These are phyloP conservation scores for Oryzias melastigma DNA, from an alignment of 2,113 vertebrate genomes.

Conservation along the genomic window DNA sequence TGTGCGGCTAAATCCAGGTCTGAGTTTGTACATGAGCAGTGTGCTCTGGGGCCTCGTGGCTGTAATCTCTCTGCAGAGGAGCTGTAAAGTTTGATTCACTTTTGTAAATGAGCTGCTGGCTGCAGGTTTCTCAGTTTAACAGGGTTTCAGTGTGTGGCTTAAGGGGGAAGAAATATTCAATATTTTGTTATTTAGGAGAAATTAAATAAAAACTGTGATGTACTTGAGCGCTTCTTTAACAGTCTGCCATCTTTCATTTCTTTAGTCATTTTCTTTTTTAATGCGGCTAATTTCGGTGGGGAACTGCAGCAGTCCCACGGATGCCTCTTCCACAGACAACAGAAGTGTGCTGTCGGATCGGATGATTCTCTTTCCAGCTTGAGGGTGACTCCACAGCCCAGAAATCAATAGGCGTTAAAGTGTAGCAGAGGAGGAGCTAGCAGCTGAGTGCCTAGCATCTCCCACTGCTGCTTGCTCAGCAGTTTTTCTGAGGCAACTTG, in stretches of 20 bases:
- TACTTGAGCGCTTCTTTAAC: neutral
- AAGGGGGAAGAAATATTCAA: neutral
- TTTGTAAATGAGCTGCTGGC: no score
- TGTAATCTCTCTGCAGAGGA: slow-evolving; percentile 17
- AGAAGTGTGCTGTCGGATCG: slow-evolving; percentile 8
- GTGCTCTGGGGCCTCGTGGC: slow-evolving; percentile 6
- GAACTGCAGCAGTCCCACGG: no score
- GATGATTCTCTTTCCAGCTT: slow-evolving; percentile 25
- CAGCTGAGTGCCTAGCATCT: slow-evolving; percentile 43
- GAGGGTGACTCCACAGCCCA: slow-evolving; percentile 37
- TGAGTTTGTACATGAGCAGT: neutral
- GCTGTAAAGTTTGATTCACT: neutral
- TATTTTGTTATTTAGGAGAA: no score
- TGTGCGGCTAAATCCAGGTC: neutral
- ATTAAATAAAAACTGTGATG: neutral
- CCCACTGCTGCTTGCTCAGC: slow-evolving; percentile 59
- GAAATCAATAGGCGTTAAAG: slow-evolving; percentile 67
- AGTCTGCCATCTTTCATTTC: neutral
- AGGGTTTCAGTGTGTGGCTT: slow-evolving; percentile 12
- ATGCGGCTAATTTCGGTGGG: no score
- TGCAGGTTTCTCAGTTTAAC: neutral
- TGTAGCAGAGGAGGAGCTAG: slow-evolving; percentile 31
- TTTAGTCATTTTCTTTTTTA: no score
- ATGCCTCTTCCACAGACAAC: neutral
- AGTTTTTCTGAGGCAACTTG: slow-evolving; percentile 24